Evolutionary conservation across 2,797 vertebrate species (phyloP), one percentile per base, ranked within the genome.

Genomic region (Chloroceryle inda): DNA sequence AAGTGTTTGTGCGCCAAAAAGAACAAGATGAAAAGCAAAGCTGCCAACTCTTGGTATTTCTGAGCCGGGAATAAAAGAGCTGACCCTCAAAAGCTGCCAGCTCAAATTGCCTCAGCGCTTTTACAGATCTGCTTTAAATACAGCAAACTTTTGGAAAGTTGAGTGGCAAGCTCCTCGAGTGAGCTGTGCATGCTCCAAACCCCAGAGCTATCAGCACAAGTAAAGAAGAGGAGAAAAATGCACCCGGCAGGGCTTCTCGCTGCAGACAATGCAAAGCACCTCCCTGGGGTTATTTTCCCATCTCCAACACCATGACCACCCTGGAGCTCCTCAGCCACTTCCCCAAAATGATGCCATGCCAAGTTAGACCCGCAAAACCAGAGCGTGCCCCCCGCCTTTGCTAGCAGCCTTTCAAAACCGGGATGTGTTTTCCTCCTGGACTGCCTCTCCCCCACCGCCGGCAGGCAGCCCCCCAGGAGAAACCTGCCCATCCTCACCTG

Each of bases 401-500:
- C 31, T 9, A 2, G 4, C 29, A 2, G 24, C 11, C 56, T 86
- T 21, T 26, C 3, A 0, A 8, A 29, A 22, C 20, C 8, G 0
- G 53, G 40, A 2, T 1, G 11, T 1, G 3, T 10, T 12, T n/a
- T 0, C 5, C 58, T 40, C 45, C 13, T 1, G 1, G 13, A 4
- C 2, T 5, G 7, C 0, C 23, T 40, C 17, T 10, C 0, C 27
- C 72, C 78, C 42, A 3, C 22, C 4, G 1, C 38, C 42, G 85
- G 44, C 81, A 64, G 45, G 38, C 73, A 53, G 21, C 15, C 29
- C 33, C 24, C 29, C 23, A 10, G 31, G 5, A 47, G 42, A 38
- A 73, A 35, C 22, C 67, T 45, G 63, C 91, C 58, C 77, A 13
- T 38, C 18, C 98, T 97, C 96, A 99, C 99, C 99, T 99, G 99